phyloP scores from a whole-genome alignment of 2,888 invertebrate genomes.

The Athalia rosae region DNA sequence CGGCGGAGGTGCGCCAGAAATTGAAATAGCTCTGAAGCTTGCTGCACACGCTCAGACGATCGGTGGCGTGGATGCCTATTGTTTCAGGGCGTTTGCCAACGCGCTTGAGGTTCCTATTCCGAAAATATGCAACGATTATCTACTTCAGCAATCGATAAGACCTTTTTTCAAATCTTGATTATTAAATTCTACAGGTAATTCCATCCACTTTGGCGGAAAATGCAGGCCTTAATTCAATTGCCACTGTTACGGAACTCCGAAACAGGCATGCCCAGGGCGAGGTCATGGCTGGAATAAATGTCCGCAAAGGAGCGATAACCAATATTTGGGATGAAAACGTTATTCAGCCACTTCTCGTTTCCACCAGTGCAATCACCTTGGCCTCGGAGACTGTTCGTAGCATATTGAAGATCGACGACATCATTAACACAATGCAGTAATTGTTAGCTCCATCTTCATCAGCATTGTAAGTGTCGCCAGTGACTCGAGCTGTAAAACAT shows the following conservation, averaged over 20 bases:
- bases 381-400: conserved; percentile 98
- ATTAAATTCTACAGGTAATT: conserved; percentile 76
- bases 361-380: conserved; percentile 92
- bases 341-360: conserved; percentile 97
- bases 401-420: conserved; percentile 99
- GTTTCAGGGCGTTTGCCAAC: conserved; percentile 95
- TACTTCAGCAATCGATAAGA: neutral
- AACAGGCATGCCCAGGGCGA: conserved; percentile 94
- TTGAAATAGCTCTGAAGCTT: conserved; percentile 91
- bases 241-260: conserved; percentile 96
- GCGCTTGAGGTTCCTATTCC: conserved; percentile 82
- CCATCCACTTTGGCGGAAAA: conserved; percentile 95
- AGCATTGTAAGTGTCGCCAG: conserved; percentile 10
- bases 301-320: conserved; percentile 95
- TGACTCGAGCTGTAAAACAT: conserved; percentile 14
- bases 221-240: conserved; percentile 93
- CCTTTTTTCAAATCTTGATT: neutral
- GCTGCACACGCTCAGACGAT: conserved; percentile 88
- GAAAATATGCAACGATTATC: too few relatives aligned
- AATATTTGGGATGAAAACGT: conserved; percentile 98
- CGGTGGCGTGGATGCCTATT: conserved; percentile 95
- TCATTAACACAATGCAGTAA: conserved; percentile 81
- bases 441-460: conserved; percentile 24
- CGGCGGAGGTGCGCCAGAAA: conserved; percentile 99
- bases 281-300: conserved; percentile 94